Conservation (phyloP, 2,113 vertebrate genomes). For the Diadophis punctatus region DNA sequence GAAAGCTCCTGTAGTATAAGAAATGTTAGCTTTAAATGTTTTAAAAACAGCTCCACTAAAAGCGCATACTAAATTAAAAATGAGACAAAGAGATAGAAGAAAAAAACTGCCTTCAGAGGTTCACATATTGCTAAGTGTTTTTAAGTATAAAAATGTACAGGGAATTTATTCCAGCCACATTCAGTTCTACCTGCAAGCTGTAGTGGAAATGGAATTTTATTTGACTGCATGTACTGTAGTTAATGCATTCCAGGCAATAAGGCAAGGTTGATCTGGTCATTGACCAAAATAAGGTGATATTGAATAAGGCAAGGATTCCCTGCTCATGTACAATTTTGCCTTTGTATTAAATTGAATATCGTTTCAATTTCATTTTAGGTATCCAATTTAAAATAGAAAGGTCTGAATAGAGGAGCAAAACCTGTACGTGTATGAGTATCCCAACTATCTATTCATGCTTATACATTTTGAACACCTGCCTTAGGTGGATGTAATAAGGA, state of each 20-base stretch:
- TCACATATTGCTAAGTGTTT: neutral
- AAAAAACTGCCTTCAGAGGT: neutral
- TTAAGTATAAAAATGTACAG: neutral
- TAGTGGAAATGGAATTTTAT: neutral
- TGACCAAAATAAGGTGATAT: neutral
- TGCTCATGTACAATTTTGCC: neutral
- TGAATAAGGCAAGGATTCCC: neutral
- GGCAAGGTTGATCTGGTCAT: neutral
- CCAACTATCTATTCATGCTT: neutral
- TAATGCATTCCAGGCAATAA: neutral
- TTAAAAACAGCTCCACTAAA: neutral
- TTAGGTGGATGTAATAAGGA: neutral
- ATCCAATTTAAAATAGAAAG: neutral
- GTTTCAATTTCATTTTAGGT: neutral
- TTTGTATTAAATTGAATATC: neutral
- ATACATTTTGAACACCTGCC: neutral
- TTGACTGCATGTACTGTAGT: neutral
- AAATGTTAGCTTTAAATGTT: neutral
- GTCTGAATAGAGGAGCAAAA: neutral
- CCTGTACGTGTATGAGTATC: neutral
- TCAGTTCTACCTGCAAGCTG: neutral
- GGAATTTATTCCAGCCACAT: neutral
- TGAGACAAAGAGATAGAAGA: neutral
- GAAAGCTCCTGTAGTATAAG: neutral
- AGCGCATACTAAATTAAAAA: neutral